A percentile compares a stretch with the other conserved stretches of the same genome.
phyloP scores from a whole-genome alignment of 2,888 invertebrate species.

The Ganaspis brasiliensis region DNA sequence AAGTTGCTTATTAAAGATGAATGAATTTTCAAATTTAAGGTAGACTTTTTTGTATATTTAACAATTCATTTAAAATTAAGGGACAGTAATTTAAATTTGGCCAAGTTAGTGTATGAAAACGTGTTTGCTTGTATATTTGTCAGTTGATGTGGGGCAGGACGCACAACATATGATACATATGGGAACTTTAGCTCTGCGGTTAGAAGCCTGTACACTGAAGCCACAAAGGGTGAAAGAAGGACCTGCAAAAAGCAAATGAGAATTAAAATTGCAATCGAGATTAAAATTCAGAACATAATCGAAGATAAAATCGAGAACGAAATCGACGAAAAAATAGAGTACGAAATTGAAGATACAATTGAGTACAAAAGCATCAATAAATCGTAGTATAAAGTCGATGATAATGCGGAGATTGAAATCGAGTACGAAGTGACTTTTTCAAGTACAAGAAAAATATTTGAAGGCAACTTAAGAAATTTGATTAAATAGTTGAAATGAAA shows the following conservation, averaged over 20 bases:
- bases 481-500: too few species aligned
- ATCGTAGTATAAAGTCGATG: too few species aligned
- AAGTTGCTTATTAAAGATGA: too few species aligned
- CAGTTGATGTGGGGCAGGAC: conserved; percentile 72
- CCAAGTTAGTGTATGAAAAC: conserved; percentile 47
- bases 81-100: not conserved
- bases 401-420: too few species aligned
- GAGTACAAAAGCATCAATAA: too few species aligned
- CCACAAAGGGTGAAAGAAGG: conserved; percentile 56
- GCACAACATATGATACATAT: conserved; percentile 80
- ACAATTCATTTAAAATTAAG: too few species aligned
- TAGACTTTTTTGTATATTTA: too few species aligned
- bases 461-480: too few species aligned
- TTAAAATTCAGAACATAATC: not conserved
- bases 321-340: not conserved
- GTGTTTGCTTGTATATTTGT: conserved; percentile 61
- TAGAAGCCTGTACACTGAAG: conserved; percentile 75
- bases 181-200: conserved; percentile 80
- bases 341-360: not conserved
- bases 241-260: conserved; percentile 16
- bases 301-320: not conserved
- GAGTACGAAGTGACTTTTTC: too few species aligned
- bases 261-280: not conserved
- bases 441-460: too few species aligned
- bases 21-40: too few species aligned